phyloP scores from a whole-genome alignment of 2,113 vertebrate species.

The Chamaetylas fuelleborni region DNA sequence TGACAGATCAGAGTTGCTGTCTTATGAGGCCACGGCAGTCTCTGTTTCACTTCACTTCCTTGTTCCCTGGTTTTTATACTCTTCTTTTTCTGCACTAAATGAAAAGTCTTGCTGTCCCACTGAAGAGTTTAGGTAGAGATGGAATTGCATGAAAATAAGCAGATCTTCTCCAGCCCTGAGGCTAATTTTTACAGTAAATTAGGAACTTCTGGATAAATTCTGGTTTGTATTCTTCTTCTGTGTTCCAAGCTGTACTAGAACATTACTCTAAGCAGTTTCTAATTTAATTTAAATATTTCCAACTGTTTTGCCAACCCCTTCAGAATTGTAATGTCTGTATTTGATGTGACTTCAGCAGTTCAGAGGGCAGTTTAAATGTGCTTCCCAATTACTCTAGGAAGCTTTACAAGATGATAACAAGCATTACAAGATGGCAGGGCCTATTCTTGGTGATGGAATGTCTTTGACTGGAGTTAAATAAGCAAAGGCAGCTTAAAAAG shows the following conservation, averaged over 20 bases:
- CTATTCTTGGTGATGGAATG: background rate
- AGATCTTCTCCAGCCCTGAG: slow-evolving; percentile 8
- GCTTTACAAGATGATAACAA: background rate
- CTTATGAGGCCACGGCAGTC: background rate
- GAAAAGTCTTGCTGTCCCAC: background rate
- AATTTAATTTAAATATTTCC: slow-evolving; percentile 46
- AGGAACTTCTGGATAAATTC: slow-evolving; percentile 10
- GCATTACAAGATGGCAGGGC: background rate
- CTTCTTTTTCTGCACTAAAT: background rate
- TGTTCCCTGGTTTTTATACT: background rate
- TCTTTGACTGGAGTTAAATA: slow-evolving; percentile 33
- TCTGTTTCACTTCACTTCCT: background rate
- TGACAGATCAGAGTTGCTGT: background rate
- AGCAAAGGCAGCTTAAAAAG: background rate
- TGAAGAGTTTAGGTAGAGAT: background rate
- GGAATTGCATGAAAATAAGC: background rate
- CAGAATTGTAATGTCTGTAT: slow-evolving; percentile 26
- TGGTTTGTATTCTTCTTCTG: slow-evolving; percentile 17
- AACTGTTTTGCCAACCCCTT: background rate
- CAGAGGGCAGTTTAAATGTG: background rate
- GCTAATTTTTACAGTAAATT: background rate
- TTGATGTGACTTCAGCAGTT: slow-evolving; percentile 41
- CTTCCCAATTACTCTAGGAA: slow-evolving; percentile 19
- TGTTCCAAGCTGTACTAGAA: slow-evolving; percentile 16
- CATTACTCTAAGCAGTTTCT: slow-evolving; percentile 19